Evolutionary conservation across 2,888 invertebrate species (phyloP).

Genomic region (Glaucopsyche alexis): DNA sequence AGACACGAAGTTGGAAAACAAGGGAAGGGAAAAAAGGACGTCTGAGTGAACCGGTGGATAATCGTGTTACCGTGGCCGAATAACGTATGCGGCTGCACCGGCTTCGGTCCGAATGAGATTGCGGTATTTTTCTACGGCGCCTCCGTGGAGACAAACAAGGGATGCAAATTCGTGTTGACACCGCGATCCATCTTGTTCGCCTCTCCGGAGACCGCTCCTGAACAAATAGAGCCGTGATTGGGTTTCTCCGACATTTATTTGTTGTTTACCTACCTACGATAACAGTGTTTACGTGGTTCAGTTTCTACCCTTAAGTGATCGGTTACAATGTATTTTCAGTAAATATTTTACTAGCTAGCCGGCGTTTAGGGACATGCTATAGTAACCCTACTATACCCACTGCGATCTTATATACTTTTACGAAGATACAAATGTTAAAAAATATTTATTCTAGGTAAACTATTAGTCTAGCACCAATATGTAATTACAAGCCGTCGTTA

Average conservation of each 20-base stretch:
- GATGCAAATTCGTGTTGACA: conserved; percentile 80
- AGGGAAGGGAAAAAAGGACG: conserved; percentile 74
- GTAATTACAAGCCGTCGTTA: no score
- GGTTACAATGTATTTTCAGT: not conserved
- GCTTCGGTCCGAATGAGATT: conserved; percentile 75
- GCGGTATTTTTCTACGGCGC: conserved; percentile 74
- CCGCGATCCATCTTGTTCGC: conserved; percentile 78
- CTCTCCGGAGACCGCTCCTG: conserved; percentile 72
- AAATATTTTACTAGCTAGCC: not conserved
- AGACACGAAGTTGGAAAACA: conserved; percentile 77
- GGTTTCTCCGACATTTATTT: conserved; percentile 57
- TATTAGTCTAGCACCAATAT: no score
- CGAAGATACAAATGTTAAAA: no score
- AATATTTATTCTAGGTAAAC: no score
- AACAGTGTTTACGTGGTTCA: conserved; percentile 29
- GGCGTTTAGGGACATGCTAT: not conserved
- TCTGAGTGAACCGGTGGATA: conserved; percentile 76
- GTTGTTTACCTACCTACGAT: conserved; percentile 34
- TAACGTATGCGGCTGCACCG: conserved; percentile 68
- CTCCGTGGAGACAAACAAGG: conserved; percentile 75
- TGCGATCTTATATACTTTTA: no score
- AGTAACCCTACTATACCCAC: not conserved
- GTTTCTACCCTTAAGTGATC: conserved; percentile 19
- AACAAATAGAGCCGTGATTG: conserved; percentile 75
- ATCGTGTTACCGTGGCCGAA: conserved; percentile 77